These are phyloP conservation scores for Aphelinus atriplicis DNA, from an alignment of 1,140 invertebrate species.

Conservation along the genomic window DNA sequence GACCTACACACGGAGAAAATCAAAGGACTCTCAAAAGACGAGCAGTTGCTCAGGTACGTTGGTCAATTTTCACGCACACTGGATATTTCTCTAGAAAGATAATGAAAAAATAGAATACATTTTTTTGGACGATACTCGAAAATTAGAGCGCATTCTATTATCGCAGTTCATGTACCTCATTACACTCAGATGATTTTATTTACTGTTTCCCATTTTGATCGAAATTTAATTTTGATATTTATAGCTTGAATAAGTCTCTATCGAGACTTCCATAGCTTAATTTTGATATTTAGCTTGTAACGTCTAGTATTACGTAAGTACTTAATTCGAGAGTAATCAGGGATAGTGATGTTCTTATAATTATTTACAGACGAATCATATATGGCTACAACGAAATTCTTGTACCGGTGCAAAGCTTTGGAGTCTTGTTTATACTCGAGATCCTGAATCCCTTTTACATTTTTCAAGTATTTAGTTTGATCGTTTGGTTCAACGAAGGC, in stretches of 20 bases:
- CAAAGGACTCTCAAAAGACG: slow-evolving; percentile 67
- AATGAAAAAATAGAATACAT: background rate
- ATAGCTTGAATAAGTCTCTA: no score
- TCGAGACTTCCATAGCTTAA: no score
- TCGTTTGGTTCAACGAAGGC: slow-evolving; percentile 81
- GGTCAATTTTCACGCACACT: background rate
- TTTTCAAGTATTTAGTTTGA: slow-evolving; percentile 89
- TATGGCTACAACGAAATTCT: slow-evolving; percentile 86
- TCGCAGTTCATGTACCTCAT: no score
- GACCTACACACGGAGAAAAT: slow-evolving; percentile 68
- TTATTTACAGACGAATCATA: slow-evolving; percentile 71
- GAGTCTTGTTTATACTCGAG: slow-evolving; percentile 79
- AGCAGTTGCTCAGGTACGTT: slow-evolving; percentile 65
- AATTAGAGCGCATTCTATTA: background rate
- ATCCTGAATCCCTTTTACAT: slow-evolving; percentile 92
- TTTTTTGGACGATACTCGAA: background rate
- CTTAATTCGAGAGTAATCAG: no score
- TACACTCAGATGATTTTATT: no score
- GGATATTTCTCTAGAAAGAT: background rate
- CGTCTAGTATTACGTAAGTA: no score
- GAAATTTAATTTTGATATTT: no score
- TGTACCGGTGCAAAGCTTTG: slow-evolving; percentile 78
- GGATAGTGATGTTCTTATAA: no score
- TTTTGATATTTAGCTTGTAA: no score
- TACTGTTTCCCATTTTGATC: no score